Percentiles rank a stretch among this genome's conserved stretches.
phyloP scores from a whole-genome alignment of 2,797 vertebrate genomes.

The Oophaga sylvatica region DNA sequence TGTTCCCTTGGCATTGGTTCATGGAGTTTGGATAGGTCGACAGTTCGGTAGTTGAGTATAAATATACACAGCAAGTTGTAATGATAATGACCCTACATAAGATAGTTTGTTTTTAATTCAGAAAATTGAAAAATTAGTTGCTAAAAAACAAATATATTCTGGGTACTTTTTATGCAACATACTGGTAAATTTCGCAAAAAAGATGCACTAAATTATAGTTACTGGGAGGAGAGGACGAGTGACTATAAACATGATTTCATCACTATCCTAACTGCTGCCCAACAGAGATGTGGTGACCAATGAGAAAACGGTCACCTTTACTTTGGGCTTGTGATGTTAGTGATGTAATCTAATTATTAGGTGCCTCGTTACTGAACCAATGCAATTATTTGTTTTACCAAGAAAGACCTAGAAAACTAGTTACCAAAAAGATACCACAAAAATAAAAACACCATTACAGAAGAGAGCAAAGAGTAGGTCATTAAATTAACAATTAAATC shows the following conservation, averaged over 20 bases:
- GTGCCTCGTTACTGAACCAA: background rate
- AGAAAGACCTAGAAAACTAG: too few relatives aligned
- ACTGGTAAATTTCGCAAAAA: background rate
- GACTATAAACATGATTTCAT: background rate
- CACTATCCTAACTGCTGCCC: background rate
- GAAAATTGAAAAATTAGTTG: background rate
- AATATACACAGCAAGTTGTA: conserved; percentile 16
- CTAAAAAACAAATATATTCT: background rate
- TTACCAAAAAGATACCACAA: too few relatives aligned
- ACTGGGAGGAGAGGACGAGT: background rate
- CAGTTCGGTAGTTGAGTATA: background rate
- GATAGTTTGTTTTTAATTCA: conserved; percentile 15
- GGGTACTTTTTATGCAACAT: background rate
- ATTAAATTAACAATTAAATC: too few relatives aligned
- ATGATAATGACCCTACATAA: background rate
- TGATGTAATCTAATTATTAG: background rate
- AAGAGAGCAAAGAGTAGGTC: too few relatives aligned
- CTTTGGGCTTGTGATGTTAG: background rate
- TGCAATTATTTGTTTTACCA: background rate
- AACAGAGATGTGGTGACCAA: background rate
- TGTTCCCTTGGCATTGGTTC: conserved; percentile 10
- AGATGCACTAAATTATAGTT: background rate
- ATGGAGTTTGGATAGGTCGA: background rate
- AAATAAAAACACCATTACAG: too few relatives aligned
- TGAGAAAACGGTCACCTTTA: background rate